phyloP scores from a whole-genome alignment of 2,113 vertebrate genomes.

The Geococcyx californianus region DNA sequence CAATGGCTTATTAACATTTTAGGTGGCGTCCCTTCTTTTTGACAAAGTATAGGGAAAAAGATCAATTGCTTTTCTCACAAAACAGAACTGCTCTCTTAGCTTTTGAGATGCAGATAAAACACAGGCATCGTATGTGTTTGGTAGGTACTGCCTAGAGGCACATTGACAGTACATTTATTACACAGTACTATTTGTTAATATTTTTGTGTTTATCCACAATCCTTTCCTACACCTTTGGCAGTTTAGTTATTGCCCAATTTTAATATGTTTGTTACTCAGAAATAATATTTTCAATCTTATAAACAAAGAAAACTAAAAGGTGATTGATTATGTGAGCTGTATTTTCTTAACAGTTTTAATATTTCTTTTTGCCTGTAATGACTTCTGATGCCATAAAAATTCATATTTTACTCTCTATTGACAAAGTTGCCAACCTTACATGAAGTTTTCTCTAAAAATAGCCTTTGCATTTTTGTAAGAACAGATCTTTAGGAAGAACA shows the following conservation, averaged over 20 bases:
- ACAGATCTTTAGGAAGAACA: neutral
- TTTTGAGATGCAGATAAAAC: neutral
- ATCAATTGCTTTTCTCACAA: neutral
- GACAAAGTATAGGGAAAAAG: neutral
- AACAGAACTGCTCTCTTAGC: neutral
- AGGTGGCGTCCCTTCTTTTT: neutral
- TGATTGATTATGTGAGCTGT: neutral
- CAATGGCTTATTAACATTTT: neutral
- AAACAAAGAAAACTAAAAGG: neutral
- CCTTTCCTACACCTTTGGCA: neutral
- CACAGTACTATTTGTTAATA: neutral
- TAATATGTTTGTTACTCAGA: neutral
- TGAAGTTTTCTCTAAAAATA: constrained; percentile 4
- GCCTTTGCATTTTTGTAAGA: neutral
- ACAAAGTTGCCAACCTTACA: neutral
- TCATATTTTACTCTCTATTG: neutral
- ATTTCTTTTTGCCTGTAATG: neutral
- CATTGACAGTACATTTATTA: accelerated
- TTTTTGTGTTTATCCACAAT: neutral
- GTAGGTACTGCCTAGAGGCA: neutral
- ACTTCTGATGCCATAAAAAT: neutral
- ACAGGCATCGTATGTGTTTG: neutral
- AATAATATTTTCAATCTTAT: neutral
- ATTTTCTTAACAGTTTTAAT: neutral
- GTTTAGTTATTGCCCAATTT: neutral